Evolutionary conservation across 2,113 vertebrate species (phyloP).

Genomic region (Pterocles orientalis): DNA sequence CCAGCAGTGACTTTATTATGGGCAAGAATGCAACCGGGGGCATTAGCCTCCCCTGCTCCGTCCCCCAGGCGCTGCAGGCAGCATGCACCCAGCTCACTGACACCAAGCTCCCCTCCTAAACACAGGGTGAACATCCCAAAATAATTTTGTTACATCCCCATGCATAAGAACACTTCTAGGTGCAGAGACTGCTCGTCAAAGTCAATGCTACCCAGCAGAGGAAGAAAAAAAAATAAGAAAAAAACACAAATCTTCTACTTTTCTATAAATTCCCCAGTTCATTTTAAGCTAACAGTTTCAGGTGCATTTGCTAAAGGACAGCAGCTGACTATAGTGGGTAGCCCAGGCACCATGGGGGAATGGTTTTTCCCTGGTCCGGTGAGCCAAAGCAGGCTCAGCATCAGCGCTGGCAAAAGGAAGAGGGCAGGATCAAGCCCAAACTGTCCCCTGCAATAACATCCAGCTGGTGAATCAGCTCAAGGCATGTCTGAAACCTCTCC

Average conservation of each 20-base stretch:
- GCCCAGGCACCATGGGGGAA: neutral
- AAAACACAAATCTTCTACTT: neutral
- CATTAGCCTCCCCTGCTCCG: neutral
- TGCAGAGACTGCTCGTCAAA: neutral
- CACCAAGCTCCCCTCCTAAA: neutral
- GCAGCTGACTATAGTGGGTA: neutral
- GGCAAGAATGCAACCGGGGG: neutral
- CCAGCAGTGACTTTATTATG: neutral
- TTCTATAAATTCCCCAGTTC: neutral
- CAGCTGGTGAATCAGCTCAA: neutral
- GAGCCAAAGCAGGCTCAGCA: neutral
- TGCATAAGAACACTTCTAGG: neutral
- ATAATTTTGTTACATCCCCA: neutral
- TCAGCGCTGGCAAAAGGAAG: fast-evolving
- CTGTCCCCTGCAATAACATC: neutral
- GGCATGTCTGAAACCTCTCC: neutral
- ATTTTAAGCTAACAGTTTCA: neutral
- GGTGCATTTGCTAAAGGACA: neutral
- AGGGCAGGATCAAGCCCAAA: neutral
- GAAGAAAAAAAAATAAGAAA: neutral
- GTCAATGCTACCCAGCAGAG: neutral
- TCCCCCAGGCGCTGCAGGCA: neutral
- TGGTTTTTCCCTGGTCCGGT: neutral
- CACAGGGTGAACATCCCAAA: neutral
- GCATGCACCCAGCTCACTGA: fast-evolving